Base-by-base conservation (phyloP, 2,797 vertebrate species). In the Odontamblyopus rebecca region DNA sequence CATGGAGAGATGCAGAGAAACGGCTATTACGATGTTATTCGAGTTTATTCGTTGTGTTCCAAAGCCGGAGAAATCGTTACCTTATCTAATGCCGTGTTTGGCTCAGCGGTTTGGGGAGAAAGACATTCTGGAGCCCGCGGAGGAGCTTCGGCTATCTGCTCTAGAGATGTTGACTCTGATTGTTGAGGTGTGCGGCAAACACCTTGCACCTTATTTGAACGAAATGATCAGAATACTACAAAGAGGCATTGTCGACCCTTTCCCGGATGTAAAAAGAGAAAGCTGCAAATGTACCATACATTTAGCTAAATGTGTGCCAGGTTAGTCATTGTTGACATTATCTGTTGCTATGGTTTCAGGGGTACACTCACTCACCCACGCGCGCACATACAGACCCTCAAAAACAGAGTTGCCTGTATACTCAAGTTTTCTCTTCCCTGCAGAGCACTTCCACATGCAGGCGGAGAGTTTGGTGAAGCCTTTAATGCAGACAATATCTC, bases 401-500 rank as follows among this genome's bases (percentile, higher is more conserved):
- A 12, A 44, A 12, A 61, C 15, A 8, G 23, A 23, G 2, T 19
- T 61, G 15, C 18, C 5, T 3, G 16, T 35, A 35, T 65, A 48
- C 63, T 19, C 1, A 63, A 66, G 5, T 0, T 23, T 81, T 44
- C 5, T 77, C 16, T 82, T 79, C 53, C 77, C 73, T 78, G 64
- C 91, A 99, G 98, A 97, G 62, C 94, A 96, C 82, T 99, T 99
- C 83, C 96, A 98, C 76, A 89, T 98, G 95, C 96, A 98, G 64
- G 95, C 96, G 0, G 98, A 98, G 81, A 95, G 93, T 70, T 86
- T 99, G 72, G 86, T 98, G 29, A 92, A 93, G 41, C 97, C 98
- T 0, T 91, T 99, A 61, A 97, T 98, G 96, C 95, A 96, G 84
- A 95, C 94, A 0, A 92, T 98, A 66, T 87, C 95, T 4, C 98